phyloP scores from a whole-genome alignment of 2,797 vertebrate genomes.

The Corythornis leucogaster region DNA sequence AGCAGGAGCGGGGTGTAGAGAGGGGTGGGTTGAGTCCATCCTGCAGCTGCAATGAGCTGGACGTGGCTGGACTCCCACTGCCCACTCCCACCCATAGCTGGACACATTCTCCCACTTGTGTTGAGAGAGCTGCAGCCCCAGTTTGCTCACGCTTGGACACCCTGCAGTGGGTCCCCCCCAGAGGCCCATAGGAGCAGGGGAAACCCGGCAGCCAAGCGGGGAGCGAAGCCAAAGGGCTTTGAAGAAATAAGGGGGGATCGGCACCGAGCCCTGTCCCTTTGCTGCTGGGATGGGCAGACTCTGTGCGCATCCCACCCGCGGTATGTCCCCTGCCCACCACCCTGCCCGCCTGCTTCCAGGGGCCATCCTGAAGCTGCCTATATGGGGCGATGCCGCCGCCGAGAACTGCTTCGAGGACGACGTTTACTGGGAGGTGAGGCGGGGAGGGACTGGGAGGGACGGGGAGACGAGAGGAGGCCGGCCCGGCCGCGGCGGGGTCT shows the following conservation, averaged over 20 bases:
- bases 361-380: constrained; percentile 86
- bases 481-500: too few species aligned
- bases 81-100: too few species aligned
- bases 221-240: too few species aligned
- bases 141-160: fast-evolving
- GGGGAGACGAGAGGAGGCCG: neutral
- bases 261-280: neutral
- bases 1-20: constrained; percentile 45
- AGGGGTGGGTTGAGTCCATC: neutral
- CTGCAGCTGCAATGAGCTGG: neutral
- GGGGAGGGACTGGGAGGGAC: too few species aligned
- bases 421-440: constrained; percentile 93
- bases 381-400: constrained; percentile 91
- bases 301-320: neutral
- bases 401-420: constrained; percentile 94
- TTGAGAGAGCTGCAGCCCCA: neutral
- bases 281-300: neutral
- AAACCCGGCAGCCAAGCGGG: neutral
- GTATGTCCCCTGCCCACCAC: neutral
- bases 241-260: neutral
- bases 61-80: too few species aligned
- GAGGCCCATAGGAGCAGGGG: neutral
- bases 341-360: constrained; percentile 74
- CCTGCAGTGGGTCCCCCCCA: neutral
- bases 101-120: fast-evolving